Evolutionary conservation across 30 jellyfish, hydroid and myxozoan genomes (phyloP), one percentile per base, ranked within the genome.

Genomic region (Hydractinia symbiolongicarpus): DNA sequence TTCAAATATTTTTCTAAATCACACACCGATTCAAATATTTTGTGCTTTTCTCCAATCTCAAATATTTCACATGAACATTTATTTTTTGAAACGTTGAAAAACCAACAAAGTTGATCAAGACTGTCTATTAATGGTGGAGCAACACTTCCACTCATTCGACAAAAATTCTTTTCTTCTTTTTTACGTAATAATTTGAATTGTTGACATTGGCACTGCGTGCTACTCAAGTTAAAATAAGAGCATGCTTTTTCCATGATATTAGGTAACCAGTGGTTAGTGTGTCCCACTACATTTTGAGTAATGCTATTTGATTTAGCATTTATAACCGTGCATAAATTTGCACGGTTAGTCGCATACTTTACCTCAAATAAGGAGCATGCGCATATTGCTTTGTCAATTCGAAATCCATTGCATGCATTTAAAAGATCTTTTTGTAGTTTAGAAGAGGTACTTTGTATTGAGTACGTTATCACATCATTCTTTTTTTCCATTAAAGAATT

Each of bases 11-110:
- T 51, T 7, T 64, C 52, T 7, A 64, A 64, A 64, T 64, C 74
- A 64, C 74, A 64, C 52, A 64, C 19, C 17, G 74, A n/a, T 13
- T 64, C 52, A 13, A 64, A 64, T 13, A n/a, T 4, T 2, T 44
- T 44, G 2, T 64, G 52, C 4, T 4, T 51, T 64, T 51, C 8
- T 44, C 52, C 74, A 13, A 64, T n/a, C 40, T 64, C 74, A 64
- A 64, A 64, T 51, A 64, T n/a, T 13, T 64, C 52, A 64, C 74
- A 64, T 51, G 74, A 64, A 64, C 74, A 64, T 64, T n/a, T 64
- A 64, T 64, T 64, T 64, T 51, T 44, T n/a, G 74, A 44, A 64
- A 64, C 40, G 40, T 51, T 51, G 40, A 64, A 64, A n/a, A 64
- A 13, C 52, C 40, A 44, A 64, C 74, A 64, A 4, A 64, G 74